phyloP scores from a whole-genome alignment of 2,113 vertebrate genomes.

The Melanocharis versteri region DNA sequence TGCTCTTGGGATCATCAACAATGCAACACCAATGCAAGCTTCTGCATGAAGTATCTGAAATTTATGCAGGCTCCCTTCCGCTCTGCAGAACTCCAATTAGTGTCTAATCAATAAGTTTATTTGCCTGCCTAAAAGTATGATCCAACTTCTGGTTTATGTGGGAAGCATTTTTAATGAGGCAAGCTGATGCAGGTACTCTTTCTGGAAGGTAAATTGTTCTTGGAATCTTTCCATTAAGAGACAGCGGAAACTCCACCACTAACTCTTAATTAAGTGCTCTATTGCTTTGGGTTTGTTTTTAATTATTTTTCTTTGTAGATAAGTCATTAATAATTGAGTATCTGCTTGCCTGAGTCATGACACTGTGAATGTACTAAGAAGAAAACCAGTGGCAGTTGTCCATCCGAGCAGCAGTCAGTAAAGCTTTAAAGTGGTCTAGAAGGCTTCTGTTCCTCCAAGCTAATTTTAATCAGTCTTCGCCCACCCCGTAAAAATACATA shows the following conservation, averaged over 20 bases:
- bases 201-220: slow-evolving; percentile 48
- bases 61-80: not conserved
- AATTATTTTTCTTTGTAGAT: slow-evolving; percentile 66
- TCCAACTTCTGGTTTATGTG: not conserved
- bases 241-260: slow-evolving; percentile 27
- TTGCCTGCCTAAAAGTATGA: slow-evolving; percentile 30
- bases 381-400: slow-evolving; percentile 11
- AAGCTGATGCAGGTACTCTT: slow-evolving; percentile 27
- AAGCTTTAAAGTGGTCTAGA: not conserved
- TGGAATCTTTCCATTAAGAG: slow-evolving; percentile 61
- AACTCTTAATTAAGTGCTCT: slow-evolving; percentile 67
- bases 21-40: not conserved
- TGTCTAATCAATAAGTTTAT: slow-evolving; percentile 54
- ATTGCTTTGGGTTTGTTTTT: slow-evolving; percentile 59
- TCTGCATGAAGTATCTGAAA: not conserved
- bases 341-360: slow-evolving; percentile 47
- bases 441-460: not conserved
- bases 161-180: slow-evolving; percentile 32
- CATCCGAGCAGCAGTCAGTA: not conserved
- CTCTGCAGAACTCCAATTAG: slow-evolving; percentile 35
- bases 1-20: not conserved
- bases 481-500: not conserved
- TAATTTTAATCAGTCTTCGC: not conserved
- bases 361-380: not conserved
- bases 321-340: slow-evolving; percentile 67